phyloP scores from a whole-genome alignment of 2,797 vertebrate species.

The Babyrousa celebensis region DNA sequence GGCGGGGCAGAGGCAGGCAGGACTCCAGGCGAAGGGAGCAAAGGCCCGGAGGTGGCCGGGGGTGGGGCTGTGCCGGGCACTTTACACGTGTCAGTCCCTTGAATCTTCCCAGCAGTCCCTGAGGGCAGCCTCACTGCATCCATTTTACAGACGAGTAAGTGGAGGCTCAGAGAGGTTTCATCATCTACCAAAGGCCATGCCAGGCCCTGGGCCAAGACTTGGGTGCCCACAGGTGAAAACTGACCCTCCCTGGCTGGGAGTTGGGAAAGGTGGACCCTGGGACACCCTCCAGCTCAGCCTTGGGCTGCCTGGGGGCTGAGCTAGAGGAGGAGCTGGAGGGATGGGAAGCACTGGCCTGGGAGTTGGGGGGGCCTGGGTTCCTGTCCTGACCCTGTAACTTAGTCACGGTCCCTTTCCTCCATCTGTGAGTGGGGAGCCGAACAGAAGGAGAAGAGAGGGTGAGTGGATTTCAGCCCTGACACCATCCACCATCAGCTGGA shows the following conservation, averaged over 20 bases:
- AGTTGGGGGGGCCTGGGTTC: neutral
- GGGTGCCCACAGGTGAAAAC: neutral
- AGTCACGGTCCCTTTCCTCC: neutral
- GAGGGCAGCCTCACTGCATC: neutral
- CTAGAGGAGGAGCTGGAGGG: neutral
- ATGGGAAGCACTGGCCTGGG: neutral
- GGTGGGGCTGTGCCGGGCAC: neutral
- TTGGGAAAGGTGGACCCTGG: neutral
- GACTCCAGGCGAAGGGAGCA: neutral
- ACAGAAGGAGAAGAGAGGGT: neutral
- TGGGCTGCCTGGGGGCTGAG: neutral
- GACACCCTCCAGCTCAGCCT: neutral
- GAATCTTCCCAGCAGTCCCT: neutral
- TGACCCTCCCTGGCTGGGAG: neutral
- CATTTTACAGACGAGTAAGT: slow-evolving; percentile 22
- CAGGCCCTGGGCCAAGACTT: neutral
- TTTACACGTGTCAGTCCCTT: too few species aligned
- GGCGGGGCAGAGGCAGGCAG: neutral
- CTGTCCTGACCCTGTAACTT: neutral
- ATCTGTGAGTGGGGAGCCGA: neutral
- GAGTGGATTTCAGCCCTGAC: neutral
- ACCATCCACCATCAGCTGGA: too few species aligned
- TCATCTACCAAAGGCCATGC: neutral
- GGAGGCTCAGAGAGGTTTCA: neutral
- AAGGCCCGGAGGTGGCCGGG: neutral